Percentiles rank a stretch among this genome's conserved stretches.
phyloP scores from a whole-genome alignment of 2,113 vertebrate species.

The Garra rufa region DNA sequence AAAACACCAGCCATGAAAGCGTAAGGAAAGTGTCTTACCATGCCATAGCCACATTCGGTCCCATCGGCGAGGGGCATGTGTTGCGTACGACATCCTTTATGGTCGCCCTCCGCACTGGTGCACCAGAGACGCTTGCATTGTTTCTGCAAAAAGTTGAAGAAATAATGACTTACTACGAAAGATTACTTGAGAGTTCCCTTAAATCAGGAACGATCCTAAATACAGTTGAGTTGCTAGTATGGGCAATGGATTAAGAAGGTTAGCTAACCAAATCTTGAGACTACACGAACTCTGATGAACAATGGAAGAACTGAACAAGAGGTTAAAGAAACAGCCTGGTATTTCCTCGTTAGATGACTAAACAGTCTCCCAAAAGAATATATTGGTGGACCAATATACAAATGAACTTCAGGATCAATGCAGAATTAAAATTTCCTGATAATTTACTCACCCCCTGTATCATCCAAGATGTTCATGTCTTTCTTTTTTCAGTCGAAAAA shows the following conservation, averaged over 20 bases:
- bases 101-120: constrained; percentile 88
- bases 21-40: constrained; percentile 78
- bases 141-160: constrained; percentile 75
- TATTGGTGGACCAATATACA: neutral
- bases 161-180: constrained; percentile 11
- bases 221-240: neutral
- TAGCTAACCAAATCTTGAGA: neutral
- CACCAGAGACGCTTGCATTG: constrained; percentile 96
- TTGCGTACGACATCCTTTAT: constrained; percentile 93
- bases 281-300: neutral
- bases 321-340: neutral
- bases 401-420: no score
- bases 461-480: no score
- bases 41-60: constrained; percentile 88
- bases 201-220: neutral
- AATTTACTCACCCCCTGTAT: no score
- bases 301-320: neutral
- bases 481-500: no score
- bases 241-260: neutral
- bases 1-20: constrained; percentile 36
- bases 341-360: neutral
- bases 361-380: neutral
- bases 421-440: no score
- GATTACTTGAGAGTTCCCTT: neutral
- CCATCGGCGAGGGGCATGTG: constrained; percentile 98